Evolutionary conservation across 2,888 invertebrate species (phyloP), one percentile per base, ranked within the genome.

Genomic region (Hyposoter didymator): DNA sequence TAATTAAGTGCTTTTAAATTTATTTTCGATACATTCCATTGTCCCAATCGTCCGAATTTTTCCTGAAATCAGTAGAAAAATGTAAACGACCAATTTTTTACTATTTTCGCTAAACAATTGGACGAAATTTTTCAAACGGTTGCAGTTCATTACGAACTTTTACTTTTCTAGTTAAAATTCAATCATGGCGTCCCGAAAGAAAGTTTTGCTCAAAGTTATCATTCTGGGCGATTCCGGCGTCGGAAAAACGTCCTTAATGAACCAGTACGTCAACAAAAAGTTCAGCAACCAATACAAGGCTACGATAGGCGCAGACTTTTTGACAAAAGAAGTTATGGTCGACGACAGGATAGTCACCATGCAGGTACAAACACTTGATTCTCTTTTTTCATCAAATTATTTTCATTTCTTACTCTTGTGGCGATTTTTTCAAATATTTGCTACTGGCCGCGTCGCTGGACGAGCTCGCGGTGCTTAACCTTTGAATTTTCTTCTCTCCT

Each of bases 221-320:
- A 99, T 99, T 94, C 95, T 99, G 91, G 99, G 99, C 69, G 99
- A 99, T 94, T 98, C 98, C 89, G 99, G 99, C 90, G 99, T 99
- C 87, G 99, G 99, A 62, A 99, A 99, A 94, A 99, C 99, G 66
- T 99, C 99, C 39, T 95, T 99, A 79, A 99, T 99, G 99, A 99
- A 99, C 95, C 99, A 99, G 95, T 99, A 99, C 96, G 99, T 99
- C 90, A 99, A 99, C 95, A 99, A 99, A 94, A 98, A 99, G 95
- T 99, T 99, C 95, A 99, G 99, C 92, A 99, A 99, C 95, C 99
- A 99, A 95, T 99, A 99, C 95, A 99, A 99, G 95, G 99, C 99
- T 87, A 99, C 99, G 89, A 99, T 99, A 94, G 99, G 99, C 88
- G 99, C 99, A 89, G 99, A 99, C 95, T 99, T 99, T 95, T 96